These are phyloP conservation scores for Xestoiulus laeticollis DNA, from an alignment of 2,888 invertebrate genomes.

Conservation along the genomic window DNA sequence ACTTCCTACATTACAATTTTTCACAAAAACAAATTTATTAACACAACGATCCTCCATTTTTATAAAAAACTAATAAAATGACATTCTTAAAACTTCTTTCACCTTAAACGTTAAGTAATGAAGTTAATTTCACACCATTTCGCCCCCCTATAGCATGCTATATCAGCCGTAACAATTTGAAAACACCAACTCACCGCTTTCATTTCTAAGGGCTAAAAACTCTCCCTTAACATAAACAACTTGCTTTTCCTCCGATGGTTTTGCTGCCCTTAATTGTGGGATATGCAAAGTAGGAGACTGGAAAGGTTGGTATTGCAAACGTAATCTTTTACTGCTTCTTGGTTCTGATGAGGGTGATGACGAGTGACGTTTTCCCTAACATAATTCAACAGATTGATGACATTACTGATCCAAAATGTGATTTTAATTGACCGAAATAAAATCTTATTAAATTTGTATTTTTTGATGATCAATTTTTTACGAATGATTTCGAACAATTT, in stretches of 20 bases:
- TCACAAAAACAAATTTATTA: background rate
- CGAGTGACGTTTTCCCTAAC: constrained; percentile 51
- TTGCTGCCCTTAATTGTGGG: constrained; percentile 56
- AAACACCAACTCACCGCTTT: constrained; percentile 76
- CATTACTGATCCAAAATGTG: background rate
- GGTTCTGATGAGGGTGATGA: constrained; percentile 55
- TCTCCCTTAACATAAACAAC: constrained; percentile 90
- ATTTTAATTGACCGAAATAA: background rate
- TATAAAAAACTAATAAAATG: background rate
- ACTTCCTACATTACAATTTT: constrained; percentile 59
- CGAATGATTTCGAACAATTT: no score
- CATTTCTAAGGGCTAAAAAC: constrained; percentile 89
- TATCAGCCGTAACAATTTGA: constrained; percentile 67
- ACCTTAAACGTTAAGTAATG: background rate
- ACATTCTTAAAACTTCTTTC: background rate
- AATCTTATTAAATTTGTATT: no score
- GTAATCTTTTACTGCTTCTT: constrained; percentile 55
- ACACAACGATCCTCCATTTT: background rate
- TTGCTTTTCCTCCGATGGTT: constrained; percentile 78
- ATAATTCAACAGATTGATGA: background rate
- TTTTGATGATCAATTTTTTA: no score
- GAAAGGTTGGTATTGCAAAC: constrained; percentile 56
- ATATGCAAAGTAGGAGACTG: constrained; percentile 56
- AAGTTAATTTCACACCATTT: background rate
- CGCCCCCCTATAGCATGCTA: background rate